Evolutionary conservation across 2,113 vertebrate genomes (phyloP).

Genomic region (Dendrocopos noguchii): DNA sequence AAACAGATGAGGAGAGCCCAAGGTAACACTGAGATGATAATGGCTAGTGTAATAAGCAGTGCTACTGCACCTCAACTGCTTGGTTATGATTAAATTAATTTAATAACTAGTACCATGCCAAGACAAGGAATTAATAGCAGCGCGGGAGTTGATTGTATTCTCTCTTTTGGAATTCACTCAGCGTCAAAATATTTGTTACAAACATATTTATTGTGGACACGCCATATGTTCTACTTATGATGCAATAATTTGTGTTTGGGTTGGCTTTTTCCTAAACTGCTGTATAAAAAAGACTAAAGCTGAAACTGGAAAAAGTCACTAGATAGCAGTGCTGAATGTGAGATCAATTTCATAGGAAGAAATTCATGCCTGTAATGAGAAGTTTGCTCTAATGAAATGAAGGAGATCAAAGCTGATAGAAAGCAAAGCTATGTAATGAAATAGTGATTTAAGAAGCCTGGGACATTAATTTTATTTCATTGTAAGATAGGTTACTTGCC

Average conservation of each 20-base stretch:
- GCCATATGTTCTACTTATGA: slow-evolving; percentile 38
- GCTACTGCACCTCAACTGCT: slow-evolving; percentile 26
- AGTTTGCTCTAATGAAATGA: slow-evolving; percentile 75
- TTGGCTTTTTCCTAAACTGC: background rate
- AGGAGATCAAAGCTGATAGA: slow-evolving; percentile 81
- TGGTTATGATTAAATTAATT: slow-evolving; percentile 36
- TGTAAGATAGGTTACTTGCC: slow-evolving; percentile 76
- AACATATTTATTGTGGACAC: slow-evolving; percentile 36
- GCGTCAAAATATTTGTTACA: slow-evolving; percentile 48
- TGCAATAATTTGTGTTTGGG: slow-evolving; percentile 57
- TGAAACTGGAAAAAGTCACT: slow-evolving; percentile 72
- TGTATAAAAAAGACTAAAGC: slow-evolving; percentile 47
- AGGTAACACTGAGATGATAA: slow-evolving; percentile 21
- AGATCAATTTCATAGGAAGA: slow-evolving; percentile 75
- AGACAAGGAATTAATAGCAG: slow-evolving; percentile 21
- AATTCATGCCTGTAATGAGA: slow-evolving; percentile 75
- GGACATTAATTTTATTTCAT: slow-evolving; percentile 75
- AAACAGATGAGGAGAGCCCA: slow-evolving; percentile 26
- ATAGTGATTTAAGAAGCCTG: slow-evolving; percentile 78
- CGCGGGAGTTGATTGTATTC: background rate
- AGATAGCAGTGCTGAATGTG: slow-evolving; percentile 60
- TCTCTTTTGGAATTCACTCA: slow-evolving; percentile 50
- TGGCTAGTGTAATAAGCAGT: background rate
- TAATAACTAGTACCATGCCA: slow-evolving; percentile 34
- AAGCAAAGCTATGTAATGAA: slow-evolving; percentile 73